These are phyloP conservation scores for Neodiprion pinetum DNA, from an alignment of 1,140 invertebrate species.

Conservation along the genomic window DNA sequence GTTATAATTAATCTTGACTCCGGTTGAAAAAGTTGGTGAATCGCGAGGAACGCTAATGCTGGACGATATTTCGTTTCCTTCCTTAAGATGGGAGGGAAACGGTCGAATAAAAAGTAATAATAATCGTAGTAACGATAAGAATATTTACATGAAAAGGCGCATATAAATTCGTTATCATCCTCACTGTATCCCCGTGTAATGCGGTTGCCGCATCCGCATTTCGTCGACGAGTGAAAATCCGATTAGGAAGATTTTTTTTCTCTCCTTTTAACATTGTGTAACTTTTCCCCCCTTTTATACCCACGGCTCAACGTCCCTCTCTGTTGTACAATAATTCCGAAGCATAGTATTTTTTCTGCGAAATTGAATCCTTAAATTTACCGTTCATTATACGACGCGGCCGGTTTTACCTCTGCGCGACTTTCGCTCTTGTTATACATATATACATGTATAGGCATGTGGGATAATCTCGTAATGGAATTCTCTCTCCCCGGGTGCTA, in stretches of 20 bases:
- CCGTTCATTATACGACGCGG: not conserved
- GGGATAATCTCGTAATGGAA: not conserved
- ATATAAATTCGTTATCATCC: too few relatives aligned
- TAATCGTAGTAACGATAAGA: too few relatives aligned
- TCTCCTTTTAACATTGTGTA: not conserved
- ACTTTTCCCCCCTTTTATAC: not conserved
- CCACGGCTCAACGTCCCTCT: not conserved
- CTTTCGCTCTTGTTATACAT: too few relatives aligned
- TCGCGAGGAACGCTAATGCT: too few relatives aligned
- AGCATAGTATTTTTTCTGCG: not conserved
- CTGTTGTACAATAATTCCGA: not conserved
- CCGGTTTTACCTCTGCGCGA: not conserved
- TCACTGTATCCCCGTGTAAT: not conserved
- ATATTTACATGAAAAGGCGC: too few relatives aligned
- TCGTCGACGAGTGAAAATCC: not conserved
- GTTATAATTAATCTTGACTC: too few relatives aligned
- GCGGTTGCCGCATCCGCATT: too few relatives aligned
- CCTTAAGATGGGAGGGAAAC: too few relatives aligned
- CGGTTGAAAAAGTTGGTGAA: too few relatives aligned
- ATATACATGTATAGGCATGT: too few relatives aligned
- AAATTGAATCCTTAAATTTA: not conserved
- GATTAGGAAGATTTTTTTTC: not conserved
- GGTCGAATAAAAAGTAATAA: too few relatives aligned
- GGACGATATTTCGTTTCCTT: too few relatives aligned
- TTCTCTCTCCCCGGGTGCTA: not conserved